These are phyloP conservation scores for Geotrupes spiniger DNA, from an alignment of 2,888 invertebrate genomes.

Conservation along the genomic window DNA sequence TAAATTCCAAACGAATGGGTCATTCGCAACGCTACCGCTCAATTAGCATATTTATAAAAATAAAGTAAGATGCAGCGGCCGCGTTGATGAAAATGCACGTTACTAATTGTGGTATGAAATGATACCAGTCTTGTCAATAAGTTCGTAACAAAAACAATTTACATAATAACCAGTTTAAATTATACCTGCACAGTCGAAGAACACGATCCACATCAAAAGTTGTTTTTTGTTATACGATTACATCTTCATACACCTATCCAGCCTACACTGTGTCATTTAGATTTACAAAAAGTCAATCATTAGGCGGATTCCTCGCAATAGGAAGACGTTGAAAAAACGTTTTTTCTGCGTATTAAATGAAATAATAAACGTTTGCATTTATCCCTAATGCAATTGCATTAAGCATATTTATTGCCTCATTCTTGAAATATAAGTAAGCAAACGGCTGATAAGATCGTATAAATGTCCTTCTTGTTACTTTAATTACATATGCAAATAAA, in stretches of 20 bases:
- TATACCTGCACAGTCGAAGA: too few species aligned
- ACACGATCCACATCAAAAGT: too few species aligned
- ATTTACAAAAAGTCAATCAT: too few species aligned
- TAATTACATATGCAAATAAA: slow-evolving; percentile 23
- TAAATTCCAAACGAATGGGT: too few species aligned
- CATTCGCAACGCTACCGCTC: too few species aligned
- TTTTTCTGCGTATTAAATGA: neutral
- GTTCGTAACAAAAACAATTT: slow-evolving; percentile 8
- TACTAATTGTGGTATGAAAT: neutral
- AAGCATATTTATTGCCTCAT: slow-evolving; percentile 1
- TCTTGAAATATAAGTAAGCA: slow-evolving; percentile 9
- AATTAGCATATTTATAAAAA: neutral
- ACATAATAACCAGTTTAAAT: slow-evolving; percentile 5
- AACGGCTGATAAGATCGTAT: slow-evolving; percentile 16
- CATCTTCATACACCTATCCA: neutral
- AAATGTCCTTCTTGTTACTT: slow-evolving; percentile 20
- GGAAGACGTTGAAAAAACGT: slow-evolving; percentile 3
- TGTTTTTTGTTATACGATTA: neutral
- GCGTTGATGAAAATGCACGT: neutral
- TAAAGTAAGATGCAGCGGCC: neutral
- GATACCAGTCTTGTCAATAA: slow-evolving; percentile 3
- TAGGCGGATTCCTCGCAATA: too few species aligned
- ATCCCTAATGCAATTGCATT: slow-evolving; percentile 5
- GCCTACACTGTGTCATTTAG: neutral
- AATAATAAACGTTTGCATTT: neutral